phyloP scores from a whole-genome alignment of 2,888 invertebrate species.

The Calameuta filiformis region DNA sequence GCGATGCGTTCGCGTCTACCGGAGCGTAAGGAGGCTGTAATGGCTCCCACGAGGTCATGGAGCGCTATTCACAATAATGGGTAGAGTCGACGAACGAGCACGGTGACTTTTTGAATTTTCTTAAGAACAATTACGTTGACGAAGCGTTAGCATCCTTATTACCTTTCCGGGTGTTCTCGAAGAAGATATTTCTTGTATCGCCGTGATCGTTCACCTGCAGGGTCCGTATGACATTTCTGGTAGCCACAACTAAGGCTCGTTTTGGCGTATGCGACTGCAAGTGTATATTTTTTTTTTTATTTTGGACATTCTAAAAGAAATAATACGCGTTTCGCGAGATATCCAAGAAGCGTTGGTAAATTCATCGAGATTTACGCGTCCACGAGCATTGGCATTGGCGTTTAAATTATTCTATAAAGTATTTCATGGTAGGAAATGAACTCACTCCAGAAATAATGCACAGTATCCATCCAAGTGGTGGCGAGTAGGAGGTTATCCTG shows the following conservation, averaged over 20 bases:
- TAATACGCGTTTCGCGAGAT: neutral
- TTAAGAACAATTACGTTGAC: neutral
- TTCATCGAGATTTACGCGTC: neutral
- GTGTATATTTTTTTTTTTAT: neutral
- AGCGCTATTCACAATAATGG: neutral
- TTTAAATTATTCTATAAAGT: neutral
- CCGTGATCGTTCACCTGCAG: neutral
- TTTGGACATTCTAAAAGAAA: neutral
- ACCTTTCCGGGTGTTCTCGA: neutral
- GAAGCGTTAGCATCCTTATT: neutral
- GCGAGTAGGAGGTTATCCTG: slow-evolving; percentile 35
- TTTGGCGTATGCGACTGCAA: neutral
- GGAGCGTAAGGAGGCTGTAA: neutral
- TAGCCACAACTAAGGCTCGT: neutral
- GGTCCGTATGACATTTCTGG: neutral
- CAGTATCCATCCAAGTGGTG: slow-evolving; percentile 64
- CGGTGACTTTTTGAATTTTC: neutral
- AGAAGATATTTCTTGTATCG: neutral
- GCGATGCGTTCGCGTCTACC: neutral
- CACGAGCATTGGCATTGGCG: neutral
- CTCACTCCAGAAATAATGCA: slow-evolving; percentile 66
- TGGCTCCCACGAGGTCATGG: neutral
- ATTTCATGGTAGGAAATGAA: slow-evolving; percentile 28
- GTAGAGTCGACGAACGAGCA: neutral
- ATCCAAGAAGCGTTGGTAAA: neutral